These are phyloP conservation scores for Fregata magnificens DNA, from an alignment of 2,113 vertebrate species.

Conservation along the genomic window DNA sequence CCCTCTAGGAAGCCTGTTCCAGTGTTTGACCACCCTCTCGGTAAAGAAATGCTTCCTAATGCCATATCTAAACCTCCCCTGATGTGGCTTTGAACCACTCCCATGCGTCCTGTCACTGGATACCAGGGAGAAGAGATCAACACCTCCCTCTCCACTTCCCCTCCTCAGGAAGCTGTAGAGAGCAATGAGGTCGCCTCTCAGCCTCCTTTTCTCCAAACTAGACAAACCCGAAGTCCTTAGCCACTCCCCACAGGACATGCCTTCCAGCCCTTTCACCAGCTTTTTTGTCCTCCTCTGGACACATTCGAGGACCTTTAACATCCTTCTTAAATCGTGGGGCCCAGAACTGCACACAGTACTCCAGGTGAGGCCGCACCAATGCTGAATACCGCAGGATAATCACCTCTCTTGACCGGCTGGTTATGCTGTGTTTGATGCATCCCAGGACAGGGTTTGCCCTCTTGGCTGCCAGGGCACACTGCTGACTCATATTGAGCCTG, in stretches of 20 bases:
- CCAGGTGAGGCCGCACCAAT: fast-evolving
- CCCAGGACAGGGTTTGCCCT: background rate
- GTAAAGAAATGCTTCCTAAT: background rate
- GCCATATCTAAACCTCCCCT: background rate
- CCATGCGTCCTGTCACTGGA: fast-evolving
- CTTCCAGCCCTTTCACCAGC: no score
- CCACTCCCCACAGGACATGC: no score
- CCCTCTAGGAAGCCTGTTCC: background rate
- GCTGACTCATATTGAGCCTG: background rate
- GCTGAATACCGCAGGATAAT: fast-evolving
- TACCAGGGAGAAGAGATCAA: background rate
- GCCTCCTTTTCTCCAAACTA: no score
- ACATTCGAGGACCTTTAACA: background rate
- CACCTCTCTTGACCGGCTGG: background rate
- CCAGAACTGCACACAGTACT: background rate
- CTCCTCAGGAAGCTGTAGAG: background rate
- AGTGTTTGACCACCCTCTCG: background rate
- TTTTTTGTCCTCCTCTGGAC: background rate
- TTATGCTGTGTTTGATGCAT: background rate
- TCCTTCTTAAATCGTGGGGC: background rate
- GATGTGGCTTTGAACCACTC: background rate
- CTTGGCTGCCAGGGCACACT: background rate
- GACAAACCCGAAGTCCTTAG: no score
- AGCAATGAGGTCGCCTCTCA: background rate
- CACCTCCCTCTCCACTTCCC: background rate